Conservation (phyloP, 1,140 invertebrate species). For the Grapholita molesta region DNA sequence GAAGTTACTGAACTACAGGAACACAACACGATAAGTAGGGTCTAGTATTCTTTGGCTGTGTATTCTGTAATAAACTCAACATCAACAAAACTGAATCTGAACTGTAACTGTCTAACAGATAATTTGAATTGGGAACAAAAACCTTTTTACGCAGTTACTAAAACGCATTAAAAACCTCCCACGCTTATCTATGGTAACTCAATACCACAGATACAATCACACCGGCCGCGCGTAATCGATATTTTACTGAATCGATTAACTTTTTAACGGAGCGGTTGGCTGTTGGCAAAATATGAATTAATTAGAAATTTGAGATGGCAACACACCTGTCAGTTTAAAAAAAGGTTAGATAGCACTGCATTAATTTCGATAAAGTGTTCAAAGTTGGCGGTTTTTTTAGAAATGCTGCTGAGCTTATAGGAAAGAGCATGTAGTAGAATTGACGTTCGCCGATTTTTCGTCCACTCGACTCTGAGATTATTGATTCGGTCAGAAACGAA, state of each 20-base stretch:
- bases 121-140: not conserved
- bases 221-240: slow-evolving; percentile 9
- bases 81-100: too few species aligned
- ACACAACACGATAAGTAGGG: too few species aligned
- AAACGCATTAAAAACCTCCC: slow-evolving; percentile 8
- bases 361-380: too few species aligned
- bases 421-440: too few species aligned
- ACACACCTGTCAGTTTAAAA: slow-evolving; percentile 18
- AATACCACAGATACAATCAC: slow-evolving; percentile 12
- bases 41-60: too few species aligned
- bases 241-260: slow-evolving; percentile 9
- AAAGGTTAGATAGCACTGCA: slow-evolving; percentile 21
- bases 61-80: too few species aligned
- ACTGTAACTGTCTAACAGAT: not conserved
- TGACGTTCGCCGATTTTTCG: too few species aligned
- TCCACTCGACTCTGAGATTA: too few species aligned
- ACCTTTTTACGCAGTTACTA: not conserved
- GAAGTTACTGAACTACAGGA: too few species aligned
- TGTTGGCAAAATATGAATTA: slow-evolving; percentile 16
- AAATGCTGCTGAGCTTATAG: not conserved
- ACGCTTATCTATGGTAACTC: slow-evolving; percentile 4
- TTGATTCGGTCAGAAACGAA: too few species aligned
- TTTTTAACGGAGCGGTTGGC: not conserved
- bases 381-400: too few species aligned
- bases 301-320: not conserved